These are phyloP conservation scores for Drosophila eohydei DNA, from an alignment of 2,888 invertebrate species.

Conservation along the genomic window DNA sequence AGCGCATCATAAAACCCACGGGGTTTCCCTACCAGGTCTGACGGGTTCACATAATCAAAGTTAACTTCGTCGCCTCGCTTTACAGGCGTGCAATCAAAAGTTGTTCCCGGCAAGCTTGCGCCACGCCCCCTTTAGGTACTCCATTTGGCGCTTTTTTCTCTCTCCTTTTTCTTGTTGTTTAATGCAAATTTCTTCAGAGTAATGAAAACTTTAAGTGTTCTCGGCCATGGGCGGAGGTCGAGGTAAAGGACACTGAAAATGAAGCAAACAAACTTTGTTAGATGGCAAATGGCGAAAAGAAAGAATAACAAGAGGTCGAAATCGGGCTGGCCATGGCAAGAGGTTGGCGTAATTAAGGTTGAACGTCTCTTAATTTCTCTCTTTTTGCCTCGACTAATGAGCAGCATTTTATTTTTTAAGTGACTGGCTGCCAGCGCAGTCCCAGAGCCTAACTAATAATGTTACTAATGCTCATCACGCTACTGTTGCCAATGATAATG, in stretches of 20 bases:
- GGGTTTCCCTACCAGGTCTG: background rate
- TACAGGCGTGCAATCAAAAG: conserved; percentile 52
- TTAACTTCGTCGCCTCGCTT: conserved; percentile 42
- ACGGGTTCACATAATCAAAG: conserved; percentile 54
- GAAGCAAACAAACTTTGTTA: conserved; percentile 59
- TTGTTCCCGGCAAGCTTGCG: conserved; percentile 32
- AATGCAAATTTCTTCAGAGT: conserved; percentile 51
- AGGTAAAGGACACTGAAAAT: conserved; percentile 31
- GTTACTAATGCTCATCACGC: conserved; percentile 37
- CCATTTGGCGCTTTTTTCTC: conserved; percentile 18
- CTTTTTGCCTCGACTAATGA: conserved; percentile 62
- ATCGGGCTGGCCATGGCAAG: background rate
- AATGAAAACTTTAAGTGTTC: conserved; percentile 64
- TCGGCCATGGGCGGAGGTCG: conserved; percentile 30
- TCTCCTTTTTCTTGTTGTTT: background rate
- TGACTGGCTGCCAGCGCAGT: conserved; percentile 59
- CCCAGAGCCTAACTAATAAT: conserved; percentile 41
- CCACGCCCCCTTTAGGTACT: conserved; percentile 1
- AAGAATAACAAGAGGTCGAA: conserved; percentile 13
- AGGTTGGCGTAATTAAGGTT: conserved; percentile 70
- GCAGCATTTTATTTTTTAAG: conserved; percentile 73
- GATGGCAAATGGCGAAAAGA: conserved; percentile 38
- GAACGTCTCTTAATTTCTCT: conserved; percentile 69
- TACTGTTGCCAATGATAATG: conserved; percentile 25
- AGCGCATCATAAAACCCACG: conserved; percentile 65